Evolutionary conservation across 2,888 invertebrate species (phyloP).

Genomic region (Artemia sinica): DNA sequence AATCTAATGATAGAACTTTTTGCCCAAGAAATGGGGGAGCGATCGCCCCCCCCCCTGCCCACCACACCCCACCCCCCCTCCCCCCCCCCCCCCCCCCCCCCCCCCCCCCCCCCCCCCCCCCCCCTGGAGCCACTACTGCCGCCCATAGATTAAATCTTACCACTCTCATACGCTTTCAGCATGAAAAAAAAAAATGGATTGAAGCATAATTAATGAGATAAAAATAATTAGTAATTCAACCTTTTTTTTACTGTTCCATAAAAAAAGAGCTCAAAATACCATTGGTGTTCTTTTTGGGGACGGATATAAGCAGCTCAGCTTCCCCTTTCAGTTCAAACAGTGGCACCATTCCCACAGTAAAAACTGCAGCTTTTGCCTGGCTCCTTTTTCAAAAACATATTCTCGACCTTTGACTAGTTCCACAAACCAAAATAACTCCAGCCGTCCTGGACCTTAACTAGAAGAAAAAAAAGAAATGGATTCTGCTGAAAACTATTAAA

Average conservation of each 20-base stretch:
- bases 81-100: no score
- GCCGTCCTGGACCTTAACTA: slow-evolving; percentile 75
- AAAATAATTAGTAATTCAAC: not conserved
- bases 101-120: no score
- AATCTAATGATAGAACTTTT: no score
- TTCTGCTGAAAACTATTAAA: no score
- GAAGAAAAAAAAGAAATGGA: slow-evolving; percentile 23
- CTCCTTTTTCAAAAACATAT: slow-evolving; percentile 70
- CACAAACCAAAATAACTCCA: slow-evolving; percentile 92
- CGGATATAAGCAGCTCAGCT: slow-evolving; percentile 79
- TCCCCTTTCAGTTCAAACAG: slow-evolving; percentile 64
- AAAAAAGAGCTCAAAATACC: slow-evolving; percentile 32
- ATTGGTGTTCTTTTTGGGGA: slow-evolving; percentile 94
- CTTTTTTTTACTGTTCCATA: not conserved
- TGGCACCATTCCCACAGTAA: slow-evolving; percentile 90
- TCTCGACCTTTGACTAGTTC: slow-evolving; percentile 78
- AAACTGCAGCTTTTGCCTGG: slow-evolving; percentile 90
- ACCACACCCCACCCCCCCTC: no score
- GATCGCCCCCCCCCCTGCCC: no score
- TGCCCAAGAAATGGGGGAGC: no score
- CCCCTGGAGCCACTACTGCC: no score
- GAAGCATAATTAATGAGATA: not conserved
- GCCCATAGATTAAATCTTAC: no score
- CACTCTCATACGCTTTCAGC: no score
- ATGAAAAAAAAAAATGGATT: not conserved